Evolutionary conservation across 1,140 invertebrate species (phyloP).

Genomic region (Luehdorfia chinensis): DNA sequence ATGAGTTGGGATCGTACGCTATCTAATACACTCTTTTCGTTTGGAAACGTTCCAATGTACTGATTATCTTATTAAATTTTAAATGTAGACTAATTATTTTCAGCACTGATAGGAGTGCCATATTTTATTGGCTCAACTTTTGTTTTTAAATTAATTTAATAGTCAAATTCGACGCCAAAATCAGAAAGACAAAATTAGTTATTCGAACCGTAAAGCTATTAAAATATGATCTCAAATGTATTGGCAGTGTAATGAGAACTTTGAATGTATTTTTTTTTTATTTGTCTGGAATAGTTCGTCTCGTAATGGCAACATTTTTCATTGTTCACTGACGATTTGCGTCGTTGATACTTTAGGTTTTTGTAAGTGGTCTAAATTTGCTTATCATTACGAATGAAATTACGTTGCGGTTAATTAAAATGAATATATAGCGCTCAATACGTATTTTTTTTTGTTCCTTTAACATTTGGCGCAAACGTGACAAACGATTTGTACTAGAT

Average conservation of each 20-base stretch:
- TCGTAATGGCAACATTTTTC: background rate
- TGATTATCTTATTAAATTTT: constrained; percentile 64
- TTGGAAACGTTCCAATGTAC: constrained; percentile 68
- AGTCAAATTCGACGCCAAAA: constrained; percentile 74
- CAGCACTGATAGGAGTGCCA: constrained; percentile 73
- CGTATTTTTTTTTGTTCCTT: constrained; percentile 17
- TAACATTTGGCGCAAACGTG: background rate
- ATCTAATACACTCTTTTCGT: constrained; percentile 33
- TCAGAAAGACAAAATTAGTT: constrained; percentile 52
- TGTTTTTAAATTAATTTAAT: constrained; percentile 55
- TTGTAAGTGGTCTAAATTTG: background rate
- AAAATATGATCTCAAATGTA: constrained; percentile 64
- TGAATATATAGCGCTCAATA: too few species aligned
- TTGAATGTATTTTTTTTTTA: background rate
- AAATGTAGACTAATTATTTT: constrained; percentile 61
- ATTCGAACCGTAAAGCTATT: constrained; percentile 40
- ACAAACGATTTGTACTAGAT: constrained; percentile 40
- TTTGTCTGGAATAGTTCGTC: background rate
- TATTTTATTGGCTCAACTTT: constrained; percentile 72
- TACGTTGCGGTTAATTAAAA: too few species aligned
- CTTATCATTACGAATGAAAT: too few species aligned
- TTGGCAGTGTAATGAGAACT: constrained; percentile 28
- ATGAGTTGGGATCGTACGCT: constrained; percentile 39
- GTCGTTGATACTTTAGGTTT: too few species aligned
- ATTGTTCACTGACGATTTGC: too few species aligned